phyloP scores from a whole-genome alignment of 2,113 vertebrate genomes.

The Enhydra lutris region DNA sequence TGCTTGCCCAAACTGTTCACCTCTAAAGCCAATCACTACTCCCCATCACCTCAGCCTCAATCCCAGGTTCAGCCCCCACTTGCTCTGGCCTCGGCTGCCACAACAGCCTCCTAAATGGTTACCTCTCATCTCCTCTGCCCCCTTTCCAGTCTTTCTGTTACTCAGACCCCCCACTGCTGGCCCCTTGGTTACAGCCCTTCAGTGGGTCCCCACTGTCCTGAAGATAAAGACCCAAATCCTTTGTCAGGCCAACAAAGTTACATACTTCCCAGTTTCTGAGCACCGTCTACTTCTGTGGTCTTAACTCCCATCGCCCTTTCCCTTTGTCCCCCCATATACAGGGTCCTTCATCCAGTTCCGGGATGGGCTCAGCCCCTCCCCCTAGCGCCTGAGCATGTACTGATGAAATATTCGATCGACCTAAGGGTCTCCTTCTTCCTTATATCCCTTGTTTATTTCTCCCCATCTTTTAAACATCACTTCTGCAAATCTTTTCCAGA shows the following conservation, averaged over 20 bases:
- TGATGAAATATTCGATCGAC: not conserved
- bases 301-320: not conserved
- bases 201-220: not conserved
- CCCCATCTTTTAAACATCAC: not conserved
- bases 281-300: not conserved
- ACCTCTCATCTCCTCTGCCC: not conserved
- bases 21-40: not conserved
- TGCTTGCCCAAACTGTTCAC: not conserved
- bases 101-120: not conserved
- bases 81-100: not conserved
- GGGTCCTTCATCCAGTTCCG: not conserved
- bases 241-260: not conserved
- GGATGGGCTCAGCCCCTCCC: not conserved
- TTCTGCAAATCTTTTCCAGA: not conserved
- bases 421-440: not conserved
- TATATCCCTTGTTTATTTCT: not conserved
- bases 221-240: not conserved
- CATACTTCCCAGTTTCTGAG: not conserved
- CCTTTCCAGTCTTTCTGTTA: not conserved
- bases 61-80: not conserved
- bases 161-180: not conserved
- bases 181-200: not conserved
- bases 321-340: not conserved
- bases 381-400: not conserved
- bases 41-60: fast-evolving